phyloP scores from a whole-genome alignment of 2,113 vertebrate genomes.

The Tetrao urogallus region DNA sequence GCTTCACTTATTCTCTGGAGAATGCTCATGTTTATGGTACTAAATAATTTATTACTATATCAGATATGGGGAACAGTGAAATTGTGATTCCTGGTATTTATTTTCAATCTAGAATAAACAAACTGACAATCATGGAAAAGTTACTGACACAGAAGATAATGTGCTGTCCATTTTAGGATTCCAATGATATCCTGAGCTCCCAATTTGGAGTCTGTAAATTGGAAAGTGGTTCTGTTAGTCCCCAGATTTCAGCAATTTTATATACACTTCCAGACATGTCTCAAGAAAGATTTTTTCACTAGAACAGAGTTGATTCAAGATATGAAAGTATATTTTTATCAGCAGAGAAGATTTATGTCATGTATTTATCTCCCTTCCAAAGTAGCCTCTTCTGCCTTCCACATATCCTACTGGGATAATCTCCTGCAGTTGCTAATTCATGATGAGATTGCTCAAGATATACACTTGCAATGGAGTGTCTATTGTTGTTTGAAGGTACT shows the following conservation, averaged over 20 bases:
- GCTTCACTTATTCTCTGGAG: neutral
- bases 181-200: neutral
- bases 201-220: neutral
- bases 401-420: neutral
- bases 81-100: neutral
- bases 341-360: neutral
- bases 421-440: constrained; percentile 52
- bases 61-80: neutral
- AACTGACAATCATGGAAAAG: neutral
- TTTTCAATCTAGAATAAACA: neutral
- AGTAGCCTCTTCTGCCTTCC: constrained; percentile 6
- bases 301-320: neutral
- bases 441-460: constrained; percentile 54
- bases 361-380: neutral
- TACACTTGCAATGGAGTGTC: constrained; percentile 21
- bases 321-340: constrained; percentile 3
- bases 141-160: neutral
- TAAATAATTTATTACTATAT: neutral
- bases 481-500: constrained; percentile 9
- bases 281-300: neutral
- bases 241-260: neutral
- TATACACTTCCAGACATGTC: neutral
- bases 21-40: neutral
- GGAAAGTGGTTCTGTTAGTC: neutral
- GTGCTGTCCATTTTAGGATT: neutral